Percentiles rank a stretch among this genome's conserved stretches.
phyloP scores from a whole-genome alignment of 2,888 invertebrate genomes.

The Artemia sinica region DNA sequence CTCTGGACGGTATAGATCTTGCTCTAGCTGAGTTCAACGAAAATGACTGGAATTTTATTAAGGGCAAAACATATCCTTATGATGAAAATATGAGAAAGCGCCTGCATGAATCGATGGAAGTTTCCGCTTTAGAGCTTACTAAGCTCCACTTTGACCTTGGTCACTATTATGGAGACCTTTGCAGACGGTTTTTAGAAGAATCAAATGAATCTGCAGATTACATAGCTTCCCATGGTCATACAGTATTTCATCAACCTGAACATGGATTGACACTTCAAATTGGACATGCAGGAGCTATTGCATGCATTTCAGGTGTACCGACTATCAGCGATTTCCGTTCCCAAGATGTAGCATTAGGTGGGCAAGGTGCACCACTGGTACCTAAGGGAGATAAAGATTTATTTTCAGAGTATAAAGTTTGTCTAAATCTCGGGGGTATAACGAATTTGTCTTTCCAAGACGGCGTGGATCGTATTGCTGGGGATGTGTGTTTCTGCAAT shows the following conservation, averaged over 20 bases:
- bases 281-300: neutral
- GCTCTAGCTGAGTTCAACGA: neutral
- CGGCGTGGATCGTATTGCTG: neutral
- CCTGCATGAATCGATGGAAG: neutral
- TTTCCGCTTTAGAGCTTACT: neutral
- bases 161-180: neutral
- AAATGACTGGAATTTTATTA: neutral
- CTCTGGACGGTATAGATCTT: conserved; percentile 7
- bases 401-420: neutral
- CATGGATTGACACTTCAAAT: neutral
- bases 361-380: conserved; percentile 15
- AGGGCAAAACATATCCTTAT: neutral
- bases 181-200: neutral
- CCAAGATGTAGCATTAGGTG: neutral
- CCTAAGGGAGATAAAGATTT: neutral
- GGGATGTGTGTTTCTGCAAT: neutral
- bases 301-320: neutral
- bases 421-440: conserved; percentile 1
- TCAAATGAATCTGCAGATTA: neutral
- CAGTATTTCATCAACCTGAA: conserved; percentile 2
- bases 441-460: neutral
- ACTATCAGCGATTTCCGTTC: conserved; percentile 4
- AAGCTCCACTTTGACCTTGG: neutral
- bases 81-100: conserved; percentile 6
- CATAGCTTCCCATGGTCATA: conserved; percentile 11